Evolutionary conservation across 1,140 invertebrate genomes (phyloP), one percentile per base, ranked within the genome.

Genomic region (Panulirus ornatus): DNA sequence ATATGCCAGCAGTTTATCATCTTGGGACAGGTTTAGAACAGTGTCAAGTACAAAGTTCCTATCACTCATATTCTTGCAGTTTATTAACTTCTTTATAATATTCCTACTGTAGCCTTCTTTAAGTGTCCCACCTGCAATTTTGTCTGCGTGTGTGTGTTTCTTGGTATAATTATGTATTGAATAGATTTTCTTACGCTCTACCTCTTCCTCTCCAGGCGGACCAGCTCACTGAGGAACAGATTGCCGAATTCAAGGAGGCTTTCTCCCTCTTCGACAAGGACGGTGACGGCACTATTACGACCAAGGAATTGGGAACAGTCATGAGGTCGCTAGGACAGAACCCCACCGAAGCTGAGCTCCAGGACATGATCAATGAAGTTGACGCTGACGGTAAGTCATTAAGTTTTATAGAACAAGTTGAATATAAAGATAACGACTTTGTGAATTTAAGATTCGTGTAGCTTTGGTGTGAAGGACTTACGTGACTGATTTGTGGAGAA

Each of bases 351-450:
- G 98, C 98, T 71, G 99, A 99, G 94, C 96, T 99, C 63, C 98
- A 99, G 94, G 98, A 99, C 94, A 99, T 99, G 98, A 99, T 99
- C 94, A 99, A 99, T 94, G 99, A 99, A 96, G 98, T 99, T 90
- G 99, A 99, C 95, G 98, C 98, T 93, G 99, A 99, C 95, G 98
- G 99, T 99, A 95, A 95, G 96, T 95, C 11, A n/a, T n/a, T n/a
- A n/a, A n/a, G n/a, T n/a, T n/a, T n/a, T n/a, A n/a, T n/a, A n/a
- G n/a, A n/a, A n/a, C n/a, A n/a, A n/a, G n/a, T n/a, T n/a, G n/a
- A n/a, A n/a, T n/a, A n/a, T n/a, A n/a, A n/a, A n/a, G n/a, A n/a
- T 58, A n/a, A 14, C 51, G n/a, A n/a, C 51, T n/a, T 58, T 58
- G 51, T 58, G 51, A n/a, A 9, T 9, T 9, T 9, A 58, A 58